These are phyloP conservation scores for Callospermophilus lateralis DNA, from an alignment of 2,113 vertebrate genomes.

Conservation along the genomic window DNA sequence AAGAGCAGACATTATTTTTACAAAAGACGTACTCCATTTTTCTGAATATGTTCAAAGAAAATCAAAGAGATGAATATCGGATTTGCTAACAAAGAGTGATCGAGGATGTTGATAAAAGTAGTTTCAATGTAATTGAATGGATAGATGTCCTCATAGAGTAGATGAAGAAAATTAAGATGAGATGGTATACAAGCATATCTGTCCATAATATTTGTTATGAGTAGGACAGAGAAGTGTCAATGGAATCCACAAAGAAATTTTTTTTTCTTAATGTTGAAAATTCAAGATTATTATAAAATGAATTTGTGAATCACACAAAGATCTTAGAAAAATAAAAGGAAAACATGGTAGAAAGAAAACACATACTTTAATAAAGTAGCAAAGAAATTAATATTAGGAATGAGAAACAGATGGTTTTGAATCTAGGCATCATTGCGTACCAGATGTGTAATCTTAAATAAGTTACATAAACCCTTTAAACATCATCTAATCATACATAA, in stretches of 20 bases:
- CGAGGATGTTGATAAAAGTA: not conserved
- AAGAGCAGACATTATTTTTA: conserved; percentile 11
- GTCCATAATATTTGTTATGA: not conserved
- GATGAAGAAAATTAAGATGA: not conserved
- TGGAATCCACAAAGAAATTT: not conserved
- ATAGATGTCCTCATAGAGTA: not conserved
- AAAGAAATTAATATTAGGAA: conserved; percentile 26
- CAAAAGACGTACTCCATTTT: not conserved
- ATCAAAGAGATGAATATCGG: not conserved
- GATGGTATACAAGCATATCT: not conserved
- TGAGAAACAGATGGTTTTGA: not conserved
- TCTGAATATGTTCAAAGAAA: not conserved
- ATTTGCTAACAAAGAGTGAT: not conserved
- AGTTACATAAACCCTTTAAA: not conserved
- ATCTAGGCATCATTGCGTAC: not conserved
- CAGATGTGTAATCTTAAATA: not conserved
- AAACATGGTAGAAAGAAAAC: not conserved
- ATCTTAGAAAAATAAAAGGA: not conserved
- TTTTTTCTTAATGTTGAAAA: not conserved
- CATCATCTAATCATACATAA: not conserved
- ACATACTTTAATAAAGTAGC: not conserved
- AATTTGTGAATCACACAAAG: not conserved
- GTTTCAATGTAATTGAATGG: not conserved
- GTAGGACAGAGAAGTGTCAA: not conserved
- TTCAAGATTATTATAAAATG: not conserved